Base-by-base conservation (phyloP, 2,113 vertebrate genomes). In the Onychostoma macrolepis region DNA sequence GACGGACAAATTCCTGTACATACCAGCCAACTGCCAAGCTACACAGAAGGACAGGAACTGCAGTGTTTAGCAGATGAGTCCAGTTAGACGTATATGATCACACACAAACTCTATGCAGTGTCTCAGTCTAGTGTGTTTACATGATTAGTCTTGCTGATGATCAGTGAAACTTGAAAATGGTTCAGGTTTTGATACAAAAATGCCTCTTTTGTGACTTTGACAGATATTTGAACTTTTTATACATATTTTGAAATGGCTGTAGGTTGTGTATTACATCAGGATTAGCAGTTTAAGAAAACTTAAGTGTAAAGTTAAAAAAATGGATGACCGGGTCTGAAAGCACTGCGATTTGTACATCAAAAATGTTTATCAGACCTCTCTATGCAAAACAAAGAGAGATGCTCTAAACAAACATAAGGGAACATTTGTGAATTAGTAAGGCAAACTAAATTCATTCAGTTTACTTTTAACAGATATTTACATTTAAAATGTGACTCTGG, bases 1-100 rank as follows among this genome's bases (percentile, higher is more conserved):
- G 87, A 84, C 41, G 19, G 48, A 50, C 84, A 88, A 36, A 84
- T 75, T 41, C 85, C 87, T 67, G 90, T 88, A 71, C 80, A 87
- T 21, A 30, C 72, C 0, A 79, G 63, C 84, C 91, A 90, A 76
- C 85, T 86, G 80, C 67, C 65, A 41, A 67, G 67, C 86, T 88
- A 80, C 84, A 79, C 87, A 13, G 91, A 93, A 17, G 88, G 82
- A 13, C 91, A 91, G 79, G 91, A 94, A 86, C 87, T 92, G 5
- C 85, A 71, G 19, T 56, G 36, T 79, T 85, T 92, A 8, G 83
- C 89, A 30, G 85, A 86, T 28, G 86, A 89, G 74, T 82, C 82
- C 36, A 92, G 50, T 89, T 21, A 83, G 58, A 69, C 17, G 33
- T 33, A 61, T 17, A 83, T 6, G 15, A 67, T 83, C 43, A 30